phyloP scores from a whole-genome alignment of 1,140 invertebrate species.

The Eurosta solidaginis region DNA sequence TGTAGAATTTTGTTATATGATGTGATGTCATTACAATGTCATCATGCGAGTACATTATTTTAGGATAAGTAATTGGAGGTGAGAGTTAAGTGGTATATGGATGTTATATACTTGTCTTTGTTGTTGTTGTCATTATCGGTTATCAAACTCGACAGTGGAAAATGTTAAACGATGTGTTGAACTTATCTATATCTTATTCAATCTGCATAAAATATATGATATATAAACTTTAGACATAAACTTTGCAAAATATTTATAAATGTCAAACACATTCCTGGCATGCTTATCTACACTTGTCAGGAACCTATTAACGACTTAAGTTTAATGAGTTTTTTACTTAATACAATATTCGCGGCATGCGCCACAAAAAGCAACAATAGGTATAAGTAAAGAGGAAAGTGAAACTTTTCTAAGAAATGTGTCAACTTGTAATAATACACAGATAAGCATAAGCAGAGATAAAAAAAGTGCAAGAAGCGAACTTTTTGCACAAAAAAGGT shows the following conservation, averaged over 20 bases:
- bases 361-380: background rate
- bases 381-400: background rate
- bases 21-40: no score
- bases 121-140: no score
- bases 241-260: background rate
- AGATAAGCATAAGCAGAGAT: background rate
- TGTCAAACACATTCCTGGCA: background rate
- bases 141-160: no score
- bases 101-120: no score
- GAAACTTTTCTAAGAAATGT: conserved; percentile 10
- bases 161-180: no score
- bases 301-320: background rate
- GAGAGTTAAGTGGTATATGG: no score
- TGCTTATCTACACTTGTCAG: background rate
- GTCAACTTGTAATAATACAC: conserved; percentile 8
- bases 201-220: no score
- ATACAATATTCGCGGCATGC: background rate
- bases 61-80: no score
- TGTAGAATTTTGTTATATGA: no score
- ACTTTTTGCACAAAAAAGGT: background rate
- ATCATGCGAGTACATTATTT: no score
- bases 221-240: background rate
- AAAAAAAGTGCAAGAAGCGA: background rate
- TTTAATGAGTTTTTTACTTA: conserved; percentile 8
- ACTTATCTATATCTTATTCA: no score